These are phyloP conservation scores for Pachyramphus minor DNA, from an alignment of 2,113 vertebrate species.

Conservation along the genomic window DNA sequence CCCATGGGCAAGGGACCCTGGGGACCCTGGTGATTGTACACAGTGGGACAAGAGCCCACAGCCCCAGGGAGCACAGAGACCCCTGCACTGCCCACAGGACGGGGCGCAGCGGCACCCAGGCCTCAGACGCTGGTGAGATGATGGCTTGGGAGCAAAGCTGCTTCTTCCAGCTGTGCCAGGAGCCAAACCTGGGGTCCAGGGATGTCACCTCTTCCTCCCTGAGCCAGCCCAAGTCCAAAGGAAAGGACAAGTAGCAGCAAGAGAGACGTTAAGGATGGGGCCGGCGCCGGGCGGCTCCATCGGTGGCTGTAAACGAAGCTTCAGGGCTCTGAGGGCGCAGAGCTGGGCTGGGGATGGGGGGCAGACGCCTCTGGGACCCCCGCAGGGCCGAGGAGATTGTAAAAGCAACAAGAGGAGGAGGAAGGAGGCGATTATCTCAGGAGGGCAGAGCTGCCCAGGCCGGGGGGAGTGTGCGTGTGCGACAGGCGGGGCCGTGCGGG, in stretches of 20 bases:
- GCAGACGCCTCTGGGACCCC: neutral
- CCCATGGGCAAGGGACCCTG: neutral
- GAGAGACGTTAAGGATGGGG: neutral
- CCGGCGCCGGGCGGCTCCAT: neutral
- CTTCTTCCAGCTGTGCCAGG: neutral
- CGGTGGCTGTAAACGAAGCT: neutral
- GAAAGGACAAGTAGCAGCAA: slow-evolving; percentile 48
- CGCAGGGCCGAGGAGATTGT: neutral
- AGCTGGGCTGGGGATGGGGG: neutral
- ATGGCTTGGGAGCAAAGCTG: slow-evolving; percentile 7
- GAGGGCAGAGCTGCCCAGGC: neutral
- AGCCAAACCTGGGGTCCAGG: neutral
- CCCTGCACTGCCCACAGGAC: rapidly evolving
- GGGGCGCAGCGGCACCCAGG: neutral
- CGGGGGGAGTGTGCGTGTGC: slow-evolving; percentile 43
- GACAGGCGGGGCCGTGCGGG: neutral
- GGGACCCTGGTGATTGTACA: neutral
- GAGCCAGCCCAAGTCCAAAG: neutral
- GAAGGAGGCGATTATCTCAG: neutral
- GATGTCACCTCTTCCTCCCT: neutral
- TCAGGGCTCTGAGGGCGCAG: neutral
- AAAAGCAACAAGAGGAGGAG: slow-evolving; percentile 4
- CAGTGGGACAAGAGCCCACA: rapidly evolving
- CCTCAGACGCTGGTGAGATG: neutral
- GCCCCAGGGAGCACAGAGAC: neutral